A percentile compares a stretch with the other conserved stretches of the same genome.
These are phyloP conservation scores for Bubo scandiacus DNA, from an alignment of 2,113 vertebrate genomes.

Conservation along the genomic window DNA sequence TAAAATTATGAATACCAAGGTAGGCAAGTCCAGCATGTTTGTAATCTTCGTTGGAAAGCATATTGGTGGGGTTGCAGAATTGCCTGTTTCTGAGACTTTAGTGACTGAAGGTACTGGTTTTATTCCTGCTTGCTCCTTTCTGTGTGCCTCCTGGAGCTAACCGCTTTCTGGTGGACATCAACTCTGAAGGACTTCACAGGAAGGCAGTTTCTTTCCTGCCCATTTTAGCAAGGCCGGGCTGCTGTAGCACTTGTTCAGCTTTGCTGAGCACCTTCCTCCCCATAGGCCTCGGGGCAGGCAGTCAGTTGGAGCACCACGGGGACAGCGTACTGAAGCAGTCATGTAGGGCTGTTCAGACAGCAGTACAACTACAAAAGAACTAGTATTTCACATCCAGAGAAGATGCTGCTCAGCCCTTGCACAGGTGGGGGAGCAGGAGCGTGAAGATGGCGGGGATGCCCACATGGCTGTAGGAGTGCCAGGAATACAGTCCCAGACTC, in stretches of 20 bases:
- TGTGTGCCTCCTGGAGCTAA: background rate
- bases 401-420: background rate
- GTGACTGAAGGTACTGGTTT: background rate
- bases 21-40: background rate
- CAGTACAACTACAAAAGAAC: fast-evolving
- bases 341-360: fast-evolving
- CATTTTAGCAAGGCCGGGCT: background rate
- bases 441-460: background rate
- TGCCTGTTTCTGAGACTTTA: background rate
- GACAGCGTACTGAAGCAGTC: background rate
- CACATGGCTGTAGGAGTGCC: background rate
- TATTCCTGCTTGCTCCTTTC: background rate
- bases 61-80: fast-evolving
- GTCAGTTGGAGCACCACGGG: fast-evolving
- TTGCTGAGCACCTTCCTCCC: background rate
- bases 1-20: background rate
- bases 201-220: background rate
- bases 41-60: background rate
- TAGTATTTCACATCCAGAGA: background rate
- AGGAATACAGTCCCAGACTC: background rate
- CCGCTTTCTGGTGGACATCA: background rate
- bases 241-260: background rate
- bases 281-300: background rate
- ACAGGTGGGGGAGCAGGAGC: fast-evolving
- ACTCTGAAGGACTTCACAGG: background rate